These are phyloP conservation scores for Stomorhina lunata DNA, from an alignment of 2,888 invertebrate genomes.

Conservation along the genomic window DNA sequence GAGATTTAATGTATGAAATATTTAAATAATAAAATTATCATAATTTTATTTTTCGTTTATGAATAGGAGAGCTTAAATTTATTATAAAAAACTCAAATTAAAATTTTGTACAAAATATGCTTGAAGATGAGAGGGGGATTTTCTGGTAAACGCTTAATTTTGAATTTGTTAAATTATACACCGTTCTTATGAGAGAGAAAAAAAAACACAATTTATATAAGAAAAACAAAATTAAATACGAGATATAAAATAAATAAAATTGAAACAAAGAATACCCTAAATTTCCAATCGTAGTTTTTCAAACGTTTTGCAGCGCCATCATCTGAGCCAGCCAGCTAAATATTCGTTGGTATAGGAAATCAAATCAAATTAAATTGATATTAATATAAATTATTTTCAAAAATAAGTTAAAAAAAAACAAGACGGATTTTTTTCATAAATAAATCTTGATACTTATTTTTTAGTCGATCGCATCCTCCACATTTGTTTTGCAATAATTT, in stretches of 20 bases:
- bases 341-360: too few relatives aligned
- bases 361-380: slow-evolving; percentile 58
- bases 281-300: slow-evolving; percentile 82
- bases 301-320: slow-evolving; percentile 77
- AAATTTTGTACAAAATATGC: slow-evolving; percentile 66
- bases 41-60: too few relatives aligned
- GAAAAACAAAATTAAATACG: too few relatives aligned
- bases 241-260: slow-evolving; percentile 41
- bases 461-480: slow-evolving; percentile 37
- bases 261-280: slow-evolving; percentile 80
- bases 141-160: slow-evolving; percentile 19
- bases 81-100: slow-evolving; percentile 30
- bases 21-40: too few relatives aligned
- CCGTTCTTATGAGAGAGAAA: slow-evolving; percentile 17
- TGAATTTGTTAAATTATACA: slow-evolving; percentile 54
- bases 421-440: too few relatives aligned
- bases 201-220: too few relatives aligned
- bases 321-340: slow-evolving; percentile 79
- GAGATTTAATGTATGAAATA: neutral
- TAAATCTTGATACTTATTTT: too few relatives aligned
- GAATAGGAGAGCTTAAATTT: slow-evolving; percentile 17
- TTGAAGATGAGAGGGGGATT: slow-evolving; percentile 54
- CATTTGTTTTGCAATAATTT: slow-evolving; percentile 54
- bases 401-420: slow-evolving; percentile 32
- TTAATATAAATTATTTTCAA: slow-evolving; percentile 27